Conservation (phyloP, 2,888 invertebrate genomes). For the Calameuta idolon region DNA sequence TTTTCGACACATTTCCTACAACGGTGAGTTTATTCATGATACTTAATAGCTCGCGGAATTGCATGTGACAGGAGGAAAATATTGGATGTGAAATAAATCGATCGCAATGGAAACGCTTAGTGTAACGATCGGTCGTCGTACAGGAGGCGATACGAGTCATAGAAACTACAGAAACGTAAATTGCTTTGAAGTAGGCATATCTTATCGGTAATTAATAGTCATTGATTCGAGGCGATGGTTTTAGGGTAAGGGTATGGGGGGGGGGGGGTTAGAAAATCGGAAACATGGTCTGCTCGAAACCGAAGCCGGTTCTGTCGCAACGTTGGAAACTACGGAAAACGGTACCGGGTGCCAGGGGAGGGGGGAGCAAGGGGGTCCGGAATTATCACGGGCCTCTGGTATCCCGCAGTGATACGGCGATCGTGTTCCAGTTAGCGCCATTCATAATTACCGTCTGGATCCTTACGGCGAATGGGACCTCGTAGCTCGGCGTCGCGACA, state of each 20-base stretch:
- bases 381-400: neutral
- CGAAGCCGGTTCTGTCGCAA: neutral
- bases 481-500: neutral
- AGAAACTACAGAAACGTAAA: neutral
- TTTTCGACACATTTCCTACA: slow-evolving; percentile 60
- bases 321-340: neutral
- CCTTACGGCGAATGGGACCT: neutral
- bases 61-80: neutral
- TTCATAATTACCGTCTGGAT: slow-evolving; percentile 5
- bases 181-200: neutral
- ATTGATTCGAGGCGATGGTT: neutral
- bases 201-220: neutral
- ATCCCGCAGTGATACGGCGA: neutral
- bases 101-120: neutral
- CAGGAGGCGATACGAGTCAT: neutral
- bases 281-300: neutral
- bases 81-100: neutral
- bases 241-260: neutral
- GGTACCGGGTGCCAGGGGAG: neutral
- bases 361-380: neutral
- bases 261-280: neutral
- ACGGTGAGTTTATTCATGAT: slow-evolving; percentile 44
- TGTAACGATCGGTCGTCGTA: neutral
- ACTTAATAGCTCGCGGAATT: neutral
- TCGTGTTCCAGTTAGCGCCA: slow-evolving; percentile 7